Conservation (phyloP, 1,140 invertebrate genomes). For the Magallana angulata region DNA sequence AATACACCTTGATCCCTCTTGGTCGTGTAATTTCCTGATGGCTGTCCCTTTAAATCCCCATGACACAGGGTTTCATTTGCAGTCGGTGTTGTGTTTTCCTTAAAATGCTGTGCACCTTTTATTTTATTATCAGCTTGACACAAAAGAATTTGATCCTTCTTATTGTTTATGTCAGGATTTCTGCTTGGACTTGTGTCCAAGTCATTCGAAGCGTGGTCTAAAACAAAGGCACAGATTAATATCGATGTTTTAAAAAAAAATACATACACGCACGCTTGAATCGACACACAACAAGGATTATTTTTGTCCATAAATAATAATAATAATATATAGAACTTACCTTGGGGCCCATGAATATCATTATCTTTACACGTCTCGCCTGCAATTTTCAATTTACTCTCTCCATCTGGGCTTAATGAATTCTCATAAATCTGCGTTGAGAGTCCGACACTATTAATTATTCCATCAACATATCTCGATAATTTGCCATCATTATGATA, state of each 20-base stretch:
- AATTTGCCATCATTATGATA: conserved; percentile 7
- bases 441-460: conserved; percentile 24
- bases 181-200: neutral
- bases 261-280: neutral
- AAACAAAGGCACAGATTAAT: conserved; percentile 27
- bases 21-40: conserved; percentile 16
- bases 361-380: neutral
- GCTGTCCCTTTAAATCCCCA: conserved; percentile 25
- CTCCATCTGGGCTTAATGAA: conserved; percentile 25
- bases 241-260: conserved; percentile 24
- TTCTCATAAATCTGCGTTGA: conserved; percentile 16
- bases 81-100: conserved; percentile 16
- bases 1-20: conserved; percentile 12
- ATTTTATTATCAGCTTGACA: conserved; percentile 29
- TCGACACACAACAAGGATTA: neutral
- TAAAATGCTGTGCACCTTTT: conserved; percentile 17
- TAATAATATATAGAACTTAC: conserved; percentile 1
- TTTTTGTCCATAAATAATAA: conserved; percentile 16
- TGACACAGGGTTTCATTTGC: conserved; percentile 33
- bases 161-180: conserved; percentile 20
- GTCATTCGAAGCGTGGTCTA: neutral
- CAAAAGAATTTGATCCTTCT: conserved; percentile 24
- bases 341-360: neutral
- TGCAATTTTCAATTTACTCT: neutral
- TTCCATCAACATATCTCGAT: conserved; percentile 22